Percentiles rank a stretch among this genome's conserved stretches.
Conservation (phyloP, 2,888 invertebrate species). For the Zaprionus obscuricornis region DNA sequence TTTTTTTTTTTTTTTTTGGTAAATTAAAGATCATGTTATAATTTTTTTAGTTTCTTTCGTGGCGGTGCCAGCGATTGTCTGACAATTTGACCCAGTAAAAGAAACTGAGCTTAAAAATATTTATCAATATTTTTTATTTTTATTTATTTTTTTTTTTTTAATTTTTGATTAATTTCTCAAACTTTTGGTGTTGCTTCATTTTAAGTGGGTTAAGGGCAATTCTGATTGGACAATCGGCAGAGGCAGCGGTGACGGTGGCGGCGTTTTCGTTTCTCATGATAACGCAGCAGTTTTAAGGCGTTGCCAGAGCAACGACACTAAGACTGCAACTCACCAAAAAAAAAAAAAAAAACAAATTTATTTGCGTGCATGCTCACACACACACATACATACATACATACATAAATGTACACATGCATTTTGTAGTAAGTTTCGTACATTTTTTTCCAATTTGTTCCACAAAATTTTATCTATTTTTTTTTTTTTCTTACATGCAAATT, state of each 20-base stretch:
- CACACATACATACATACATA: slow-evolving; percentile 2
- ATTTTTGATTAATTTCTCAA: slow-evolving; percentile 47
- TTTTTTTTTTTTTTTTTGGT: too few relatives aligned
- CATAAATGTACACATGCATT: background rate
- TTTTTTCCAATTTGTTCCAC: too few relatives aligned
- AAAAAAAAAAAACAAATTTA: too few relatives aligned
- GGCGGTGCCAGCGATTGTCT: slow-evolving; percentile 46
- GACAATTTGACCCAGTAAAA: slow-evolving; percentile 54
- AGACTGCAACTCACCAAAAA: slow-evolving; percentile 1
- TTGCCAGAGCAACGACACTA: slow-evolving; percentile 19
- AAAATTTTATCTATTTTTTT: too few relatives aligned
- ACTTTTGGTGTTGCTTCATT: slow-evolving; percentile 5
- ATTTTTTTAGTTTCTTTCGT: slow-evolving; percentile 28
- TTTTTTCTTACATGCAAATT: slow-evolving; percentile 51
- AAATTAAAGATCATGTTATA: slow-evolving; percentile 12
- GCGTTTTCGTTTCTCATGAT: slow-evolving; percentile 3
- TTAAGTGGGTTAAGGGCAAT: slow-evolving; percentile 64
- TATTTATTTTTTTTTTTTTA: slow-evolving; percentile 4
- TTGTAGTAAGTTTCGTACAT: too few relatives aligned
- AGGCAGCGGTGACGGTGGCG: too few relatives aligned
- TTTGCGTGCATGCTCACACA: too few relatives aligned
- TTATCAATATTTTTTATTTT: too few relatives aligned
- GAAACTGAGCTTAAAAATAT: too few relatives aligned
- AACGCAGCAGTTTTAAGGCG: slow-evolving; percentile 41
- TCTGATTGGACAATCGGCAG: slow-evolving; percentile 26